Evolutionary conservation across 1,140 invertebrate species (phyloP), one percentile per base, ranked within the genome.

Genomic region (Drosophila parvula): DNA sequence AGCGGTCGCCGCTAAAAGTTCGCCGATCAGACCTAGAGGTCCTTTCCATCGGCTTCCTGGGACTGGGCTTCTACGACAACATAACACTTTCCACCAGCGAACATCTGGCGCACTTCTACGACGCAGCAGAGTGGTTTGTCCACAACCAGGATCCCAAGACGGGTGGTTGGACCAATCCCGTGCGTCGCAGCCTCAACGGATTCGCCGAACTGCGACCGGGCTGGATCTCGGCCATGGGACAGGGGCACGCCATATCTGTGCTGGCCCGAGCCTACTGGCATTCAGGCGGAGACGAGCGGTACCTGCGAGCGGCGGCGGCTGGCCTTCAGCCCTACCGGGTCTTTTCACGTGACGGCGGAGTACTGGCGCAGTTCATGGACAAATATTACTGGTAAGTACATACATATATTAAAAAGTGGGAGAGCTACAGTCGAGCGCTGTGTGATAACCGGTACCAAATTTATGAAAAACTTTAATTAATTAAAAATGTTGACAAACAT

Each of bases 191-290:
- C 90, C 94, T 97, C 67, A 94, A 94, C 55, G 95, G 96, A n/a
- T 96, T 97, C 92, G 94, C 94, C 47, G 95, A 96, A 74, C 94
- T 99, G 38, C 93, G 95, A 70, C 95, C 97, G 14, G 97, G 97
- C 60, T 99, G 98, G 98, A 97, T 98, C 91, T 99, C 98, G 4
- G 97, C 98, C 8, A 99, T 99, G 98, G 98, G 97, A 6, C 98
- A 99, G 92, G 98, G 98, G 0, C 98, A 99, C 92, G 98, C 96
- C 0, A 97, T 99, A 64, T 99, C 98, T 0, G 94, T 99, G 11
- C 93, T 99, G 50, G 95, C 97, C 4, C 94, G 99, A 76, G 98
- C 98, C 0, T 98, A 97, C 93, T 94, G 96, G 92, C 94, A 95
- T 90, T 97, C 96, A 16, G 95, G 95, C 51, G 94, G 96, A 11